phyloP scores from a whole-genome alignment of 2,113 vertebrate genomes.

The Lycocorax pyrrhopterus region DNA sequence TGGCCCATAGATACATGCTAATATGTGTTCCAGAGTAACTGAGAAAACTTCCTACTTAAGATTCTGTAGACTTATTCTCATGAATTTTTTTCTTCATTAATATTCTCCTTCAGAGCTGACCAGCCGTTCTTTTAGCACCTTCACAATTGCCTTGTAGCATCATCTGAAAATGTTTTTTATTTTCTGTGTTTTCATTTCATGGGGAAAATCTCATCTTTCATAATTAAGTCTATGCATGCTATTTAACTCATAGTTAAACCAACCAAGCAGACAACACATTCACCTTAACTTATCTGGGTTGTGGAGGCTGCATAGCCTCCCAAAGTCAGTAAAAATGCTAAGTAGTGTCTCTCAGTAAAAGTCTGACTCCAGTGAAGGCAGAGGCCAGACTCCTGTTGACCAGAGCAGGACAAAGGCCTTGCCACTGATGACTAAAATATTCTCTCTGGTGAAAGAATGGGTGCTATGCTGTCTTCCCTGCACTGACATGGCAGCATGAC shows the following conservation, averaged over 20 bases:
- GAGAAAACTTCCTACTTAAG: neutral
- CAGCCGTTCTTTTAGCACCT: neutral
- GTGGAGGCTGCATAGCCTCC: neutral
- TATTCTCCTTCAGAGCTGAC: neutral
- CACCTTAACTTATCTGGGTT: neutral
- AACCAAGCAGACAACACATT: neutral
- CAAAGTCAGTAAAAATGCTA: neutral
- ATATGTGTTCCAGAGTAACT: neutral
- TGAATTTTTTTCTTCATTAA: neutral
- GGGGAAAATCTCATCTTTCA: neutral
- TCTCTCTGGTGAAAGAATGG: neutral
- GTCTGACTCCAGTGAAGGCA: neutral
- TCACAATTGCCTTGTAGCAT: neutral
- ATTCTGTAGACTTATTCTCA: neutral
- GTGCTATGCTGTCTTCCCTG: neutral
- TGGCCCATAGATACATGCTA: neutral
- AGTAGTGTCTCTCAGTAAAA: neutral
- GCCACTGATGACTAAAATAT: neutral
- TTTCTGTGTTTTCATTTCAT: neutral
- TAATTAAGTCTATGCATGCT: neutral
- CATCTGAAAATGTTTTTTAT: neutral
- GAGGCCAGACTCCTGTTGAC: neutral
- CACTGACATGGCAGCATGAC: neutral
- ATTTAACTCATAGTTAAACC: neutral
- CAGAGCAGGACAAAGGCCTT: neutral